Base-by-base conservation (phyloP, 2,797 vertebrate genomes). In the Gymnocypris eckloni region DNA sequence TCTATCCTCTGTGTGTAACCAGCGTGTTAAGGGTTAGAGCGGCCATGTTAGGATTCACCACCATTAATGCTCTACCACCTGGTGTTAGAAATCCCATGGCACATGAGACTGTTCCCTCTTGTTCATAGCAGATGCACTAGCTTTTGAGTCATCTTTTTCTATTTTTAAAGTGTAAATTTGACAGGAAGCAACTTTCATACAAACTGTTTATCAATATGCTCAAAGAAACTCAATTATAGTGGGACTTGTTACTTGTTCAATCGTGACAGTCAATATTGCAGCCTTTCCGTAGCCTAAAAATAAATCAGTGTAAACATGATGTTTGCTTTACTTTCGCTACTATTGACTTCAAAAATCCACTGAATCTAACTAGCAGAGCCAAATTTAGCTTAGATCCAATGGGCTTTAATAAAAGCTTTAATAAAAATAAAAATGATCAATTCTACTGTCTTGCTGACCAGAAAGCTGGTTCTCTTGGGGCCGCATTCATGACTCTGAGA, bases 51-150 rank as follows among this genome's bases (percentile, higher is more conserved):
- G 54, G 25, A 48, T n/a, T 39, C 66, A 61, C 20, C 20, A 16
- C n/a, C 50, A 88, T 88, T 85, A 85, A 75, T 85, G 81, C 66
- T 41, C 28, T 59, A 87, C 82, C 85, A 88, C 85, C 87, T 86
- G 88, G 78, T 81, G 61, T 69, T 87, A 28, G 18, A 28, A 61
- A 69, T 80, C 64, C 11, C 64, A 50, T 7, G 4, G 20, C 45
- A 81, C 43, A 52, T 48, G 61, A 67, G n/a, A 50, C 25, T n/a
- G 79, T 12, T 48, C 28, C 45, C 16, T 33, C 28, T 52, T 39
- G 64, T 48, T 45, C 25, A 25, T 82, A 16, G 15, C 50, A 82
- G n/a, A 59, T 45, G 25, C 20, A 10, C 10, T 59, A 25, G 33
- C 15, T 82, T 73, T 83, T 45, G 6, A 73, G 59, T 73, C 25